phyloP scores from a whole-genome alignment of 2,113 vertebrate genomes.

The Synodontis membranacea region DNA sequence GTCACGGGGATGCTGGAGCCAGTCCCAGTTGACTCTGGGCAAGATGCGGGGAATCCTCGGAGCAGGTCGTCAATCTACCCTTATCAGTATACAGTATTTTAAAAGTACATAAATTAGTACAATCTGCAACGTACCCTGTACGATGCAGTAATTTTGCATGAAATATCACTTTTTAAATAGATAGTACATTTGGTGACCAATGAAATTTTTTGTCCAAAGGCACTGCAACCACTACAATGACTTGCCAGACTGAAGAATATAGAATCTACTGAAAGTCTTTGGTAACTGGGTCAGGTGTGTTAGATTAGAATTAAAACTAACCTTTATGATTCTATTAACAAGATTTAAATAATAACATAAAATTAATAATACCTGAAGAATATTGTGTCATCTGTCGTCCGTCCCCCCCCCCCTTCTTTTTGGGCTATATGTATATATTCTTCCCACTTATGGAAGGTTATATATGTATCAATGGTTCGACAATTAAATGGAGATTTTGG shows the following conservation, averaged over 20 bases:
- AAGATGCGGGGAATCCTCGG: too few species aligned
- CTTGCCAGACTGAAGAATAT: not conserved
- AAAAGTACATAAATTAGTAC: not conserved
- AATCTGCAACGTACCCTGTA: not conserved
- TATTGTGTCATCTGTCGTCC: not conserved
- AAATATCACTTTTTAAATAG: too few species aligned
- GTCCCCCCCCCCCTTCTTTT: not conserved
- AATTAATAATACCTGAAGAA: not conserved
- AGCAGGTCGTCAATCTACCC: too few species aligned
- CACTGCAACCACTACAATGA: not conserved
- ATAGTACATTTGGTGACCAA: too few species aligned
- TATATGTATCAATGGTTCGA: not conserved
- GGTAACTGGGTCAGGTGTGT: not conserved
- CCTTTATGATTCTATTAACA: not conserved
- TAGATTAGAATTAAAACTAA: not conserved
- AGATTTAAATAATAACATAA: not conserved
- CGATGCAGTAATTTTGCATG: not conserved
- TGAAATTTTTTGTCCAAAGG: not conserved
- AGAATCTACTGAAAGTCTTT: not conserved
- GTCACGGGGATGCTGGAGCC: too few species aligned
- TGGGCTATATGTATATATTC: not conserved
- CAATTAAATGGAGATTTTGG: not conserved
- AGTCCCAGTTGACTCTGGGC: too few species aligned
- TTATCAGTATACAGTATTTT: too few species aligned
- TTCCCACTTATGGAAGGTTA: not conserved